Base-by-base conservation (phyloP, 2,797 vertebrate species). In the Macroramphosus scolopax region DNA sequence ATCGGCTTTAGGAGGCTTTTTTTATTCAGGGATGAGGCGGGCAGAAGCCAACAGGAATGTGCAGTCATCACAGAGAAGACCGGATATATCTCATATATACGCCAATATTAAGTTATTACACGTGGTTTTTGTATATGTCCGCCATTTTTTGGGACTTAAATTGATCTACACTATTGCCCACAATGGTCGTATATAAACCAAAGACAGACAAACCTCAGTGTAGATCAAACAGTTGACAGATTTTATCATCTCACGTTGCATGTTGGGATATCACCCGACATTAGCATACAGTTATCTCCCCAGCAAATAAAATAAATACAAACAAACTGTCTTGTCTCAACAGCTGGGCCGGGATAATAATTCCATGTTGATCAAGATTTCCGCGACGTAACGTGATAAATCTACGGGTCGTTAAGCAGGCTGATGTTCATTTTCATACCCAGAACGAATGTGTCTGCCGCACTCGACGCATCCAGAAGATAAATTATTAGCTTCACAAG, bases 401-500 rank as follows among this genome's bases (percentile, higher is more conserved):
- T 24, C 47, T 26, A 35, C n/a, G 63, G 69, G 35, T 75, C 83
- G 71, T 81, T 78, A 62, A 34, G 55, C 59, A 59, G 79, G 76
- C 56, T 51, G 64, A 69, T 78, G 73, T 66, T 80, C 60, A 50
- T 60, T 66, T 52, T 52, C 54, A 68, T 65, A 54, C 68, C n/a
- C 52, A 60, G 51, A 40, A 39, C 67, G 75, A 70, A 82, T 80
- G 65, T 56, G 55, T 74, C 70, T 66, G 55, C 63, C 59, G 68
- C 64, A 69, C 71, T 57, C 47, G 63, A 80, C 56, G 76, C 68
- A 70, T 75, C 64, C 61, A 56, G 44, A 51, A 79, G 71, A 82
- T 80, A 78, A 82, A 78, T 80, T 56, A 71, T 84, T 77, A 54
- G 59, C 63, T 63, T 77, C 72, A 55, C 60, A 22, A 61, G 68